Evolutionary conservation across 2,113 vertebrate species (phyloP).

Genomic region (Mugil cephalus): DNA sequence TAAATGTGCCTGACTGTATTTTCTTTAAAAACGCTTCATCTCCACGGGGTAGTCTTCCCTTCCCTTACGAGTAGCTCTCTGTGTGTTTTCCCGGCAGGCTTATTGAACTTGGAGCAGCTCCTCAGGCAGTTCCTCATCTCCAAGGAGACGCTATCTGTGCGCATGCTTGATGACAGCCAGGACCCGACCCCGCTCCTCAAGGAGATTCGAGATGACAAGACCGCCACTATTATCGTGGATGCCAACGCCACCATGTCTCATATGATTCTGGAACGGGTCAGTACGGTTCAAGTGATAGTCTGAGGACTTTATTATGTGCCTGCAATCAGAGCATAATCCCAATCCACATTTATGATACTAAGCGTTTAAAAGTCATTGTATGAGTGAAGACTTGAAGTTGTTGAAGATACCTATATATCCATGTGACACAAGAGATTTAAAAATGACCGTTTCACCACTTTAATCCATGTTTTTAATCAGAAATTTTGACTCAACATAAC

Average conservation of each 20-base stretch:
- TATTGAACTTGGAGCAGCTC: slow-evolving; percentile 97
- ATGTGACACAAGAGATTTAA: too few species aligned
- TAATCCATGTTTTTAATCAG: too few species aligned
- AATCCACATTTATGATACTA: slow-evolving; percentile 28
- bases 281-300: slow-evolving; percentile 44
- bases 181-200: slow-evolving; percentile 97
- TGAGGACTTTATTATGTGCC: too few species aligned
- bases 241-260: slow-evolving; percentile 98
- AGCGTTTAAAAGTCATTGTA: slow-evolving; percentile 39
- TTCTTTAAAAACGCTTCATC: neutral
- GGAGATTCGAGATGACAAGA: slow-evolving; percentile 98
- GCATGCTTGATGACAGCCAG: slow-evolving; percentile 96
- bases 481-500: too few species aligned
- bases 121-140: slow-evolving; percentile 98
- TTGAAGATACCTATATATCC: too few species aligned
- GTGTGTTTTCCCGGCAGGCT: slow-evolving; percentile 84
- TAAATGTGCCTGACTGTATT: neutral
- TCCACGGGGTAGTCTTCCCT: slow-evolving; percentile 11
- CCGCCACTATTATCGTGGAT: slow-evolving; percentile 96
- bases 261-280: slow-evolving; percentile 93
- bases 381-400: neutral
- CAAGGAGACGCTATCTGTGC: slow-evolving; percentile 96
- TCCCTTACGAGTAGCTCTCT: slow-evolving; percentile 29
- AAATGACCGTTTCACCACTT: too few species aligned
- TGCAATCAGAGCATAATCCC: neutral